Conservation (phyloP, 1,140 invertebrate genomes). For the Diachasma alloeum region DNA sequence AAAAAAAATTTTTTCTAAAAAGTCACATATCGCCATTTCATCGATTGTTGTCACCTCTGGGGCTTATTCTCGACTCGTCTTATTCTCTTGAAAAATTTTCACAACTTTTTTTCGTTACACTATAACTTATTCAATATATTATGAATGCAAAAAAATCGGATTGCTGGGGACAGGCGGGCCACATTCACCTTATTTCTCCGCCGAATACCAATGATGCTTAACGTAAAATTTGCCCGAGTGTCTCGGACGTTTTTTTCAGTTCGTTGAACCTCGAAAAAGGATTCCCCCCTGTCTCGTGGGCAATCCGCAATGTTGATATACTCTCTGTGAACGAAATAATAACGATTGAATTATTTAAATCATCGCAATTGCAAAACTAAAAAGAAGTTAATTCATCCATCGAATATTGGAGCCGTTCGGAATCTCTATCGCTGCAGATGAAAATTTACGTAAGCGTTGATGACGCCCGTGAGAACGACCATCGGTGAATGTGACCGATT, state of each 20-base stretch:
- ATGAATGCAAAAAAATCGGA: not conserved
- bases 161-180: not conserved
- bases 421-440: not conserved
- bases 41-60: no score
- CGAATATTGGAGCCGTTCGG: no score
- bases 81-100: not conserved
- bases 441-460: not conserved
- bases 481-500: constrained; percentile 6
- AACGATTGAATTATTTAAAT: not conserved
- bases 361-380: not conserved
- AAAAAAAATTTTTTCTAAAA: no score
- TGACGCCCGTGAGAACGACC: not conserved
- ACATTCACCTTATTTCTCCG: not conserved
- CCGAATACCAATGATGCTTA: not conserved
- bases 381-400: no score
- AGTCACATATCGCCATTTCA: no score
- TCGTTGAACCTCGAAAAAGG: not conserved
- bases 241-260: not conserved
- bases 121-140: not conserved
- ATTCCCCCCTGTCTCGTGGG: not conserved
- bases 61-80: no score
- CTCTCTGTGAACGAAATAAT: not conserved
- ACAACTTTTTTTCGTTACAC: not conserved
- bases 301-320: not conserved
- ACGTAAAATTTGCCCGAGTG: not conserved